These are phyloP conservation scores for Platyrinchus mystaceus DNA, from an alignment of 2,797 vertebrate species.

Conservation along the genomic window DNA sequence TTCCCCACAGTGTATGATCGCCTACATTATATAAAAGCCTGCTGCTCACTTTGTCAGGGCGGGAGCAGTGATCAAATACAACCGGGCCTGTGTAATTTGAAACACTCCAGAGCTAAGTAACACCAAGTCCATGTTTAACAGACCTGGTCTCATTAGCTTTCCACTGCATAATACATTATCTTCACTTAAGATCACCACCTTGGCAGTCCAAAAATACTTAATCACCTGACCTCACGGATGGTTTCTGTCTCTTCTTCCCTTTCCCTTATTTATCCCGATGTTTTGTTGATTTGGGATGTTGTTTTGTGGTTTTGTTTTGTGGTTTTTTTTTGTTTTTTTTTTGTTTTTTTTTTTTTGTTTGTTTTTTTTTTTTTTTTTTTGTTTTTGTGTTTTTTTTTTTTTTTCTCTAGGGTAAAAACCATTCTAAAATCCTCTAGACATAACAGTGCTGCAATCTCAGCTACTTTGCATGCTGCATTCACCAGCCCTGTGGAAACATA, in stretches of 20 bases:
- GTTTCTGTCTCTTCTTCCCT: background rate
- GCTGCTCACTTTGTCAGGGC: constrained; percentile 1
- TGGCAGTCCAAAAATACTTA: constrained; percentile 2
- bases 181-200: constrained; percentile 25
- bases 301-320: background rate
- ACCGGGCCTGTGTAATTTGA: constrained; percentile 33
- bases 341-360: background rate
- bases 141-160: constrained; percentile 29
- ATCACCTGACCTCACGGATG: background rate
- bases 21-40: constrained; percentile 2
- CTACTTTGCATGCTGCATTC: background rate
- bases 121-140: constrained; percentile 17
- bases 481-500: background rate
- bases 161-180: constrained; percentile 45
- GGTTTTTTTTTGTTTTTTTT: no score
- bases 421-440: background rate
- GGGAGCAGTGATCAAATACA: background rate
- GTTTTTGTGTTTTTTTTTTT: no score
- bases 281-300: background rate
- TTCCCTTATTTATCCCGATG: background rate
- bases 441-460: background rate
- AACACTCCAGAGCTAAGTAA: constrained; percentile 11
- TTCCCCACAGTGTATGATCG: background rate
- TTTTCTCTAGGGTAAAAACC: background rate
- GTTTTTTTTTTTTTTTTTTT: background rate